These are phyloP conservation scores for Xestoiulus laeticollis DNA, from an alignment of 2,888 invertebrate genomes.

Conservation along the genomic window DNA sequence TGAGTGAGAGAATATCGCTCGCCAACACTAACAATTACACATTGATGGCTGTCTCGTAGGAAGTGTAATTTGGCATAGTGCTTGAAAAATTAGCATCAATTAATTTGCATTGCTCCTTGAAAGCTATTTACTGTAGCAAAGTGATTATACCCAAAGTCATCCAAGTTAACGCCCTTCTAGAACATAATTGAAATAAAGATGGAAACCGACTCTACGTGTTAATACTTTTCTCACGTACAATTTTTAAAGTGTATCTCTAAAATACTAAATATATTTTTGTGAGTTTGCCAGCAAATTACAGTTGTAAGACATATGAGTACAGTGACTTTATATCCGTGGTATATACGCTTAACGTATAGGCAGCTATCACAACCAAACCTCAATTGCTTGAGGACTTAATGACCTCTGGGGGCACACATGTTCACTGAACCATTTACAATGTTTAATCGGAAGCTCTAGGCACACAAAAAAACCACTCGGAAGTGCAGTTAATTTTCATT, in stretches of 20 bases:
- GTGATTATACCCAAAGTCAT: too few species aligned
- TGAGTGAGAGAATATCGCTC: neutral
- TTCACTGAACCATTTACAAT: neutral
- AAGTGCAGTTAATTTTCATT: conserved; percentile 14
- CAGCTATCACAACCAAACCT: neutral
- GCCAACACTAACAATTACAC: neutral
- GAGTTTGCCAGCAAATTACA: too few species aligned
- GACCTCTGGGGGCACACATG: conserved; percentile 32
- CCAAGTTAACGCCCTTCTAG: too few species aligned
- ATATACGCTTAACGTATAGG: too few species aligned
- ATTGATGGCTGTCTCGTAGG: neutral
- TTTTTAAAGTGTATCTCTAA: too few species aligned
- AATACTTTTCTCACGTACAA: too few species aligned
- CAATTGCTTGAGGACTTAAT: conserved; percentile 10
- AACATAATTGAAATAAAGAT: too few species aligned
- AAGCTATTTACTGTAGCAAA: neutral
- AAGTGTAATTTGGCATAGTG: neutral
- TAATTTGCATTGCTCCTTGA: too few species aligned
- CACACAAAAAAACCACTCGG: conserved; percentile 23
- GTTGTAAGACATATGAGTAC: too few species aligned
- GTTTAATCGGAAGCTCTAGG: conserved; percentile 21
- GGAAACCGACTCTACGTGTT: too few species aligned
- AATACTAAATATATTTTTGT: too few species aligned
- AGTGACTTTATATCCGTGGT: too few species aligned
- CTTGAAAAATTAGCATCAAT: neutral